Evolutionary conservation across 2,888 invertebrate species (phyloP), one percentile per base, ranked within the genome.

Genomic region (Neoascia interrupta): DNA sequence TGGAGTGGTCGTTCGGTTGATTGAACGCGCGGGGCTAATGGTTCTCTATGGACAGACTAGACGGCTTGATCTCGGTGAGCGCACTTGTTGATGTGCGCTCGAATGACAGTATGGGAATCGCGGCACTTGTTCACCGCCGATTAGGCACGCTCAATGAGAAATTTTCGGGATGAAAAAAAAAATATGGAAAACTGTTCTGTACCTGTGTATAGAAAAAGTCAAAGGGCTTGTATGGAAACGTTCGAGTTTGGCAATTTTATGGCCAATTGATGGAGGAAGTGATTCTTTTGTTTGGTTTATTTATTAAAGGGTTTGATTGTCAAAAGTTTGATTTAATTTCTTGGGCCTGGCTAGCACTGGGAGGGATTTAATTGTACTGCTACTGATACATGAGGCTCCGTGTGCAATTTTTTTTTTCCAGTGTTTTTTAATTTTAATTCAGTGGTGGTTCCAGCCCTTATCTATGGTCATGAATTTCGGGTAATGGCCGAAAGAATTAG

Each of bases 1-100:
- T 72, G 76, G 76, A 72, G 66, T 79, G 79, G 79, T 58, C 61
- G 21, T n/a, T 79, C 68, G 79, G 79, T 73, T 79, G 79, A 79
- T 13, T 73, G 79, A 61, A 45, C 73, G 60, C 72, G n/a, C n/a
- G n/a, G n/a, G 16, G 58, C 28, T 31, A 13, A 21, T 16, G 6
- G 41, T 28, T 28, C 13, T 45, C 13, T 6, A 18, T 6, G 6
- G 53, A 37, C 39, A 28, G 11, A 26, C 5, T 26, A 26, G 5
- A 5, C 26, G 5, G n/a, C 8, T 31, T 2, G 3, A 31, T 31
- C n/a, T 49, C 49, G 61, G 60, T 51, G 64, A 18, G 66, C 53
- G 49, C 79, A 79, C 79, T 79, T 79, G 79, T 73, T 73, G 79
- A 73, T 45, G 60, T 31, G 53, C 16, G 13, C 37, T 66, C n/a